These are phyloP conservation scores for Frieseomelitta varia DNA, from an alignment of 1,140 invertebrate genomes.

Conservation along the genomic window DNA sequence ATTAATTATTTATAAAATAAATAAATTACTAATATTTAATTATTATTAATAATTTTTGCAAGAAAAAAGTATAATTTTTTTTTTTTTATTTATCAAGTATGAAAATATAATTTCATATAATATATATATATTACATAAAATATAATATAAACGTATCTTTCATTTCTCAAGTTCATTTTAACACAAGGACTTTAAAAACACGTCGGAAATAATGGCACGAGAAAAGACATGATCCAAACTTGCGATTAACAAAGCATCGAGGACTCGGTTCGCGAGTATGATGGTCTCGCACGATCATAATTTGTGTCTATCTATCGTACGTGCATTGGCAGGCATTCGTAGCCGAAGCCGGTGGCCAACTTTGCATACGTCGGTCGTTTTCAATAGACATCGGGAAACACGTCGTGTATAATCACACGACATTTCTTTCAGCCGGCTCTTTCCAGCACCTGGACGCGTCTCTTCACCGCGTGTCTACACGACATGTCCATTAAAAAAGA, in stretches of 20 bases:
- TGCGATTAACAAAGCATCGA: not conserved
- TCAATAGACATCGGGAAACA: not conserved
- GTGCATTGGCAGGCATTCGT: not conserved
- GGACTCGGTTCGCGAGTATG: not conserved
- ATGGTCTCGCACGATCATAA: not conserved
- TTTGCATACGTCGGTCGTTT: slow-evolving; percentile 18
- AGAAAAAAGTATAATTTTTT: no score
- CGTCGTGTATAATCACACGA: not conserved
- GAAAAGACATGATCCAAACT: not conserved
- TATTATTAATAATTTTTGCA: no score
- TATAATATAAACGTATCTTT: no score
- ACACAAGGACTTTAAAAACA: not conserved
- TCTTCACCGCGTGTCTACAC: not conserved
- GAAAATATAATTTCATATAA: no score
- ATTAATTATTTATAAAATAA: no score
- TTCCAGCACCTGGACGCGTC: not conserved
- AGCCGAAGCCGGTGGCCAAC: not conserved
- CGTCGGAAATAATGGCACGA: not conserved
- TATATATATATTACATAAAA: no score
- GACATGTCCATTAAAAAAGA: slow-evolving; percentile 31
- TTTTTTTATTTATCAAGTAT: no score
- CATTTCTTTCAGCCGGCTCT: not conserved
- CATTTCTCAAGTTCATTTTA: no score
- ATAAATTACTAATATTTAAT: no score
- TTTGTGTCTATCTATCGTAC: not conserved